These are phyloP conservation scores for Gulo gulo DNA, from an alignment of 2,113 vertebrate species.

Conservation along the genomic window DNA sequence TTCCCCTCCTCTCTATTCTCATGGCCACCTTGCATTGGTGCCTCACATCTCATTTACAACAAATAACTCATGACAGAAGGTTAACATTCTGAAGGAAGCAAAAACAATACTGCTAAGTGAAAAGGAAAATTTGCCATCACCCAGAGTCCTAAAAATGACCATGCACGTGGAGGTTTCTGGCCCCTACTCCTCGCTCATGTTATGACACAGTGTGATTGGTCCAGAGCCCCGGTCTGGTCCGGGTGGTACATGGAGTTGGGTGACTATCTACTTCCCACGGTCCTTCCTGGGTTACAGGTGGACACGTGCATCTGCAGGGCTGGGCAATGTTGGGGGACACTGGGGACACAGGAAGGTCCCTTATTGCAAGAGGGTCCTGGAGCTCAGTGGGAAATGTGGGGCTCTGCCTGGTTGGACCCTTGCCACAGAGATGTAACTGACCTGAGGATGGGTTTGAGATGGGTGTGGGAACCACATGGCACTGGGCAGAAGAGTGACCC, in stretches of 20 bases:
- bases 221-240: fast-evolving
- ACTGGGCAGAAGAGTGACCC: neutral
- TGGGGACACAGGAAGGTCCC: fast-evolving
- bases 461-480: fast-evolving
- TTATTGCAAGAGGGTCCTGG: neutral
- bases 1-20: too few species aligned
- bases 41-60: neutral
- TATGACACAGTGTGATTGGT: fast-evolving
- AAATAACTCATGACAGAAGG: neutral
- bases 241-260: fast-evolving
- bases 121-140: neutral
- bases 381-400: neutral
- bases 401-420: neutral
- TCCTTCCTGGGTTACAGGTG: neutral
- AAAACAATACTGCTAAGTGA: neutral
- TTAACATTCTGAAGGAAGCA: neutral
- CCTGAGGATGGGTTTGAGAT: fast-evolving
- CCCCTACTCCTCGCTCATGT: neutral
- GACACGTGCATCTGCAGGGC: fast-evolving
- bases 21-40: neutral
- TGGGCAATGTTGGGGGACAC: neutral
- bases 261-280: neutral
- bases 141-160: neutral
- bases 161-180: too few species aligned
- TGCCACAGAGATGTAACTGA: fast-evolving